A percentile compares a stretch with the other conserved stretches of the same genome.
Conservation (phyloP, 2,797 vertebrate genomes). For the Macrochelys suwanniensis region DNA sequence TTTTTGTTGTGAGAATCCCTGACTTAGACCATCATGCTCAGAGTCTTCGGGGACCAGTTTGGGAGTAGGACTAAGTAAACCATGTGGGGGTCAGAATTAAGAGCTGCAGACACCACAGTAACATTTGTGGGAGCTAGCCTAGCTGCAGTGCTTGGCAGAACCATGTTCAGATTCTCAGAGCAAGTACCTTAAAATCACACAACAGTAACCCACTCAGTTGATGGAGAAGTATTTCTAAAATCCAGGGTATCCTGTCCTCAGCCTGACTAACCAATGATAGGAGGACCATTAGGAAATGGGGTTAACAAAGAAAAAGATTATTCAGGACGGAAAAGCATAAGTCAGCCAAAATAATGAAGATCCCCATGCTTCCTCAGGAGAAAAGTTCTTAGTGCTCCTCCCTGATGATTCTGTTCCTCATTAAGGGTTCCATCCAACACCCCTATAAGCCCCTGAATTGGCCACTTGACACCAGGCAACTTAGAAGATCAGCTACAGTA, state of each 20-base stretch:
- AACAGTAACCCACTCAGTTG: neutral
- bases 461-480: neutral
- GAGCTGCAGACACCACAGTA: neutral
- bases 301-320: neutral
- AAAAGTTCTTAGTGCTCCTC: constrained; percentile 41
- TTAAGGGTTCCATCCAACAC: neutral
- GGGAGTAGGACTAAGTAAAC: neutral
- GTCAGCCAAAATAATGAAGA: neutral
- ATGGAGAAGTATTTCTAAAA: neutral
- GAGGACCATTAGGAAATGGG: rapidly evolving
- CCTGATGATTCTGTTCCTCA: rapidly evolving
- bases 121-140: rapidly evolving
- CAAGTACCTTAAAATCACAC: neutral
- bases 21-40: neutral
- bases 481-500: neutral
- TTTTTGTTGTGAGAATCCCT: too few relatives aligned
- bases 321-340: constrained; percentile 57
- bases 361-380: constrained; percentile 30
- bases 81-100: neutral
- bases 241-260: neutral
- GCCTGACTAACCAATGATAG: neutral
- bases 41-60: neutral
- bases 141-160: neutral
- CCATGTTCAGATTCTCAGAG: neutral
- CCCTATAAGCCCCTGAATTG: rapidly evolving